Conservation (phyloP, 2,113 vertebrate species). For the Eulemur rufifrons region DNA sequence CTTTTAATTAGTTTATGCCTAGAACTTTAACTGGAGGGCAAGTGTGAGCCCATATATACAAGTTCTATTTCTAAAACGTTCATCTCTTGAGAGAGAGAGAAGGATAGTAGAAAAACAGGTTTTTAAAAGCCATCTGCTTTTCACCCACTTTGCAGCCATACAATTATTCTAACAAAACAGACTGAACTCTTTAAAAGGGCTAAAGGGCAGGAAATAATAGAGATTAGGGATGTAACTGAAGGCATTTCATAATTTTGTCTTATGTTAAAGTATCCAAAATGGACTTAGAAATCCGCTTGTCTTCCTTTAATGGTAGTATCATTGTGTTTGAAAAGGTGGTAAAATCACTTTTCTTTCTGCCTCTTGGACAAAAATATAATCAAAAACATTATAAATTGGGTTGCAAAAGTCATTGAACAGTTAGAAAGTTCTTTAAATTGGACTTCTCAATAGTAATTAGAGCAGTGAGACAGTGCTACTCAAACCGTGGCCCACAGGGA, state of each 20-base stretch:
- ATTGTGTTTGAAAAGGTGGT: neutral
- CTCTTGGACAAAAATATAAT: neutral
- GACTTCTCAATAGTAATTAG: neutral
- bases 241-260: slow-evolving; percentile 4
- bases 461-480: neutral
- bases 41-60: neutral
- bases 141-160: neutral
- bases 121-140: slow-evolving; percentile 27
- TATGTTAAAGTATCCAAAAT: slow-evolving; percentile 33
- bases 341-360: slow-evolving; percentile 7
- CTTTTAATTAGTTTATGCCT: neutral
- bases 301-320: slow-evolving; percentile 19
- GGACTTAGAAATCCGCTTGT: neutral
- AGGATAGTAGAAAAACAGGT: neutral
- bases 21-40: slow-evolving; percentile 11
- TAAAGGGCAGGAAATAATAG: neutral
- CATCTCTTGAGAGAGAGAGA: neutral
- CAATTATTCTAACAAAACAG: neutral
- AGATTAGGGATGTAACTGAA: neutral
- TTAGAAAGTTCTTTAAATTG: neutral
- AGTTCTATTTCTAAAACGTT: slow-evolving; percentile 38
- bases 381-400: neutral
- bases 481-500: neutral
- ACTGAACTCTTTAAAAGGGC: neutral
- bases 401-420: neutral